These are phyloP conservation scores for Microcebus ravelobensis DNA, from an alignment of 2,113 vertebrate genomes.

Conservation along the genomic window DNA sequence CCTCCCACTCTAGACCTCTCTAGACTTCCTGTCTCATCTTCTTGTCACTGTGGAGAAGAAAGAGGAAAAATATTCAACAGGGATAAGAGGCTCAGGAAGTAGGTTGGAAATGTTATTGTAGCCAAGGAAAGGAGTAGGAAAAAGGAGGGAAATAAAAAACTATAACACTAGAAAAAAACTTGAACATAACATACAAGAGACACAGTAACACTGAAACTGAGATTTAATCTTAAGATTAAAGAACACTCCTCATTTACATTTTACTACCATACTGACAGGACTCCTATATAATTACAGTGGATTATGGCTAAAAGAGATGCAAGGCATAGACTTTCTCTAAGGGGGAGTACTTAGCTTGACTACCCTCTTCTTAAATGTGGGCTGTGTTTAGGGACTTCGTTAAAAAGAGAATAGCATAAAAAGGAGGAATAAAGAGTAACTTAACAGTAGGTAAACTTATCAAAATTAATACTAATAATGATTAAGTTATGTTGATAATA, in stretches of 20 bases:
- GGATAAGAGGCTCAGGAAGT: not conserved
- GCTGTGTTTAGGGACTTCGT: not conserved
- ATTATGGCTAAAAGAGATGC: not conserved
- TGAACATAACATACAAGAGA: not conserved
- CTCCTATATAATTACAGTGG: not conserved
- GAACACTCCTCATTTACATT: not conserved
- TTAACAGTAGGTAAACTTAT: not conserved
- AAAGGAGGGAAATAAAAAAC: not conserved
- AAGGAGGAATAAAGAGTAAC: not conserved
- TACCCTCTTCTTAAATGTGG: not conserved
- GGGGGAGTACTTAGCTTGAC: not conserved
- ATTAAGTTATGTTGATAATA: not conserved
- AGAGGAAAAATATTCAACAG: not conserved
- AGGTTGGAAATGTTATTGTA: not conserved
- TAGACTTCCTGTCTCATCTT: not conserved
- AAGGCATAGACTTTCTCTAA: not conserved
- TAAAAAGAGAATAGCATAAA: not conserved
- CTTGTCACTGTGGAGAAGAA: not conserved
- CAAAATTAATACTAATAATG: not conserved
- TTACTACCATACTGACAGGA: not conserved
- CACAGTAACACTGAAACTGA: not conserved
- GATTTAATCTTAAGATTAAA: not conserved
- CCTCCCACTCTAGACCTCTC: not conserved
- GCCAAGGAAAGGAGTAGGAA: not conserved
- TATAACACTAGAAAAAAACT: not conserved